A percentile compares a stretch with the other conserved stretches of the same genome.
Evolutionary conservation across 2,888 invertebrate species (phyloP).

Genomic region (Saturnia japonica): DNA sequence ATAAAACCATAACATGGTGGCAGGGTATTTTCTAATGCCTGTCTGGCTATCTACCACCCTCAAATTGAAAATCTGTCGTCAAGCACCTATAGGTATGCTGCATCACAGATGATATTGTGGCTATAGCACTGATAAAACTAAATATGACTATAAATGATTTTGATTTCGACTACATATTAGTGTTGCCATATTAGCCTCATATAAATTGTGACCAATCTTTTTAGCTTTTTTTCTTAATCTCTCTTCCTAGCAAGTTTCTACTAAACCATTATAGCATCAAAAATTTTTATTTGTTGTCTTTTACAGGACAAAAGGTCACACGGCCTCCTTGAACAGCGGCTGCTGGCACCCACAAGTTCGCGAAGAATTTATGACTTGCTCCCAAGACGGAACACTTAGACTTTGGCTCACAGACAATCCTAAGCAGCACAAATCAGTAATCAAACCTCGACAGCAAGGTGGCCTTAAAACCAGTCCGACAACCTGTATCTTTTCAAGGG

Average conservation of each 20-base stretch:
- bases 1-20: no score
- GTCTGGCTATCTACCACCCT: no score
- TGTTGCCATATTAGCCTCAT: no score
- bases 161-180: no score
- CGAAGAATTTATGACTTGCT: conserved; percentile 97
- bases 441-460: conserved; percentile 93
- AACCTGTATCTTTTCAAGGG: conserved; percentile 90
- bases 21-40: no score
- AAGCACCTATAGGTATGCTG: no score
- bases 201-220: background rate
- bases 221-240: background rate
- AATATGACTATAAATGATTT: no score
- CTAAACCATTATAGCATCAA: no score
- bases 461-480: conserved; percentile 94
- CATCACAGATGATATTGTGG: no score
- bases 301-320: conserved; percentile 93
- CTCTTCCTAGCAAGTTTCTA: background rate
- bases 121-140: no score
- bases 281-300: background rate
- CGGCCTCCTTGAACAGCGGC: conserved; percentile 93
- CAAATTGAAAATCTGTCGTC: no score
- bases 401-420: conserved; percentile 94
- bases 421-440: conserved; percentile 89
- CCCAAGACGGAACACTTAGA: conserved; percentile 95
- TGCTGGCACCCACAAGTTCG: conserved; percentile 95